Conservation (phyloP, 2,888 invertebrate species). For the Drosophila formosana region DNA sequence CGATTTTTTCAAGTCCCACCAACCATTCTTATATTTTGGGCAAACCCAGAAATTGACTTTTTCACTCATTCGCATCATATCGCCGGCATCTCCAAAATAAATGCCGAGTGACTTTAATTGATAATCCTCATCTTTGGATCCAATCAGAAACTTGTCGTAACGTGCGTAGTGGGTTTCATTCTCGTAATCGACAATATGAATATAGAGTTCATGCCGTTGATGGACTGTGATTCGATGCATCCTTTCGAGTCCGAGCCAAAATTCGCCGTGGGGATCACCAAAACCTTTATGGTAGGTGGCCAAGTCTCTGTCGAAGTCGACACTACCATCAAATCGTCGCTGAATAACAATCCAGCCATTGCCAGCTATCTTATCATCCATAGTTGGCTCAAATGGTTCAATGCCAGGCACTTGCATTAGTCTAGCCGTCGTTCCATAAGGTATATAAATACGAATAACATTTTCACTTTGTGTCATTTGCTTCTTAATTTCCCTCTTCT, state of each 20-base stretch:
- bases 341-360: conserved; percentile 90
- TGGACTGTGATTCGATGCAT: conserved; percentile 85
- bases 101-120: conserved; percentile 66
- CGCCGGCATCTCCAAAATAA: conserved; percentile 21
- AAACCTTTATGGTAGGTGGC: conserved; percentile 89
- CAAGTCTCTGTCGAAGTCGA: conserved; percentile 89
- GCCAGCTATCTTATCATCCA: conserved; percentile 85
- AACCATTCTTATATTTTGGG: conserved; percentile 27
- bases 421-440: conserved; percentile 15
- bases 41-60: conserved; percentile 24
- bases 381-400: conserved; percentile 18
- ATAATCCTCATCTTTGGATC: conserved; percentile 16
- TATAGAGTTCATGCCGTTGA: conserved; percentile 86
- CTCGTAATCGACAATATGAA: conserved; percentile 88
- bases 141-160: conserved; percentile 88
- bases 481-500: conserved; percentile 4
- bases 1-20: conserved; percentile 26
- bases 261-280: conserved; percentile 89
- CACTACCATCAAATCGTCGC: conserved; percentile 88
- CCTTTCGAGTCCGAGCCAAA: conserved; percentile 89
- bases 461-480: conserved; percentile 10
- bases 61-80: conserved; percentile 23
- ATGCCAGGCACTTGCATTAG: conserved; percentile 25
- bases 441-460: conserved; percentile 14
- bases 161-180: conserved; percentile 87